phyloP scores from a whole-genome alignment of 1,140 invertebrate genomes.

The Meloidogyne floridensis region DNA sequence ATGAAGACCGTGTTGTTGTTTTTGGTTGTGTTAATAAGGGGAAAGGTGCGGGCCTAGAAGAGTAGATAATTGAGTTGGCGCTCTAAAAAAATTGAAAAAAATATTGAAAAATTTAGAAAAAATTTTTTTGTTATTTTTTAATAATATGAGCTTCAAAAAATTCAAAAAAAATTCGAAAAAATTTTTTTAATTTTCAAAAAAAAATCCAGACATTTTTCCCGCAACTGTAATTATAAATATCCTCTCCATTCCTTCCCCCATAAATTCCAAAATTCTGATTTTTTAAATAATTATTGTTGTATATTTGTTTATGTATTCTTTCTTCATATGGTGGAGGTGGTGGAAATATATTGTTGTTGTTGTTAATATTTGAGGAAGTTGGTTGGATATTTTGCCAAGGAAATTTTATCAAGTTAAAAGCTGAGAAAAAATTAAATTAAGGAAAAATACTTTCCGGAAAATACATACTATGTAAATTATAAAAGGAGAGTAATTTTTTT shows the following conservation, averaged over 20 bases:
- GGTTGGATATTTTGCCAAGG: background rate
- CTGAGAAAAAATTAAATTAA: background rate
- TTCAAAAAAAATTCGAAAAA: background rate
- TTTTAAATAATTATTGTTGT: background rate
- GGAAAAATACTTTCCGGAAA: background rate
- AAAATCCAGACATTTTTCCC: background rate
- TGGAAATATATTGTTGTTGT: background rate
- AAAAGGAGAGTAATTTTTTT: no score
- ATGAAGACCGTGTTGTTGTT: background rate
- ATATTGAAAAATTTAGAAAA: background rate
- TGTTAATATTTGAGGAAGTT: constrained; percentile 4
- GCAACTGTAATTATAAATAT: background rate
- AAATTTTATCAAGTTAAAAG: background rate
- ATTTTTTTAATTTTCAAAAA: background rate
- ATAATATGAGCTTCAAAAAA: no score
- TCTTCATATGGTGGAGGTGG: constrained; percentile 1
- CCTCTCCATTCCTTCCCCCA: background rate
- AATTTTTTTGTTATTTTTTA: no score
- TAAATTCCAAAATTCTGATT: background rate
- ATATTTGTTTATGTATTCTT: background rate
- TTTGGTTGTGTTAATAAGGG: background rate
- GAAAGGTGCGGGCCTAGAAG: constrained; percentile 6
- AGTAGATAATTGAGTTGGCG: background rate
- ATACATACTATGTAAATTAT: no score
- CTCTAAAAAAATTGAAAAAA: background rate